Base-by-base conservation (phyloP, 2,113 vertebrate genomes). In the Setophaga coronata region DNA sequence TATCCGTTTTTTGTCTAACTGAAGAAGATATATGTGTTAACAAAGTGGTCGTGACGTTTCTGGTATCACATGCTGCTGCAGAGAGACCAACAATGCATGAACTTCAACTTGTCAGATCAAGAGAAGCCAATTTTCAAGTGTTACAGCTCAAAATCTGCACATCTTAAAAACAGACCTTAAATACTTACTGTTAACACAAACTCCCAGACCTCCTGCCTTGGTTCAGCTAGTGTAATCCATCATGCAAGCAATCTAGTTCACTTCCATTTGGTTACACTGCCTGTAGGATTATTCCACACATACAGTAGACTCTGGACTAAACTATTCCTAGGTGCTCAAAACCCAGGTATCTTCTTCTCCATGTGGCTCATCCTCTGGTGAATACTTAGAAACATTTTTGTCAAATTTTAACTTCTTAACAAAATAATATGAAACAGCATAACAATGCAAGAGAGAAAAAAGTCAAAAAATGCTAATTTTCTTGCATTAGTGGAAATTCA, bases 21-120 rank as follows among this genome's bases (percentile, higher is more conserved):
- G 33, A 93, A 81, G n/a, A 90, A 87, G 82, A 98, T 48, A 93
- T 97, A 97, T 91, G 77, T 76, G 58, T 91, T 95, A 91, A 90
- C 73, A 94, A 97, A 97, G 78, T 65, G 45, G 73, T 94, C 47
- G 3, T 70, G 95, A 95, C 97, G 95, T 61, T 84, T 79, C 71
- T 80, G 69, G 85, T 47, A 29, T 94, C 95, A 97, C 7, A 2
- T 69, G 61, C 70, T 67, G 43, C 81, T 91, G 78, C 82, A 81
- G 10, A 71, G 77, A 78, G 89, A 92, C 57, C 90, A 94, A 74
- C 69, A 82, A 96, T 95, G 85, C 89, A 56, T 43, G 86, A 95
- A 96, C 79, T 72, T 83, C 47, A 94, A 77, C 82, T 56, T 95
- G 94, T 70, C 47, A 64, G 70, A 92, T 69, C 90, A 96, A 74